Base-by-base conservation (phyloP, 2,888 invertebrate genomes). In the Netelia virgata region DNA sequence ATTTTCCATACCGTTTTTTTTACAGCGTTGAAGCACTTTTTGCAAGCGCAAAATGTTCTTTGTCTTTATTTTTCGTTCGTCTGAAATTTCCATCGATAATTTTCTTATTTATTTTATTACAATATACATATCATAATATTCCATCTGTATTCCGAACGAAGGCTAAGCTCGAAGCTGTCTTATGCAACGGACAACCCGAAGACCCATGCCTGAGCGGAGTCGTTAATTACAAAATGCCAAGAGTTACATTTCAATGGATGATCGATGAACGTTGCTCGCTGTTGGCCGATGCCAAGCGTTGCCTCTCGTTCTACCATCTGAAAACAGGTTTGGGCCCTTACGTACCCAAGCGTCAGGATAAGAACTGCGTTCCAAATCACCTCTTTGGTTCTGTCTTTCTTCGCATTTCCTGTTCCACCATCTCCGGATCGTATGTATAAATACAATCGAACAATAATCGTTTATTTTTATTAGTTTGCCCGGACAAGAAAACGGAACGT, bases 151-250 rank as follows among this genome's bases (percentile, higher is more conserved):
- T 43, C 66, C n/a, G 68, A 23, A 23, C 43, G 57, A 59, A 63
- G 36, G 43, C 23, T 43, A 66, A 57, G 36, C 70, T 70, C 55
- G 76, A 23, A n/a, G 63, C 77, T 10, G 28, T 57, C 41, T 80
- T 59, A 69, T 84, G 68, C 82, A 82, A 72, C 68, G 72, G 18
- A 73, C 61, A 53, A 55, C 55, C 28, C 47, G 41, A 73, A 80
- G 75, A 47, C 68, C 50, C 55, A 36, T 68, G 66, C 61, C 86
- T 88, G 88, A 89, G 90, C 88, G 87, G 83, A 89, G 88, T 92
- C 90, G 92, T 92, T 92, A 92, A 92, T 92, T 92, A 92, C 91
- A 90, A 89, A 91, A 89, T 90, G 91, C 91, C 91, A 89, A 90
- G 90, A 90, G 90, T 91, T 89, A 90, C 90, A 90, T 91, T 90